Evolutionary conservation across 2,888 invertebrate species (phyloP).

Genomic region (Alloscopus bannaensis): DNA sequence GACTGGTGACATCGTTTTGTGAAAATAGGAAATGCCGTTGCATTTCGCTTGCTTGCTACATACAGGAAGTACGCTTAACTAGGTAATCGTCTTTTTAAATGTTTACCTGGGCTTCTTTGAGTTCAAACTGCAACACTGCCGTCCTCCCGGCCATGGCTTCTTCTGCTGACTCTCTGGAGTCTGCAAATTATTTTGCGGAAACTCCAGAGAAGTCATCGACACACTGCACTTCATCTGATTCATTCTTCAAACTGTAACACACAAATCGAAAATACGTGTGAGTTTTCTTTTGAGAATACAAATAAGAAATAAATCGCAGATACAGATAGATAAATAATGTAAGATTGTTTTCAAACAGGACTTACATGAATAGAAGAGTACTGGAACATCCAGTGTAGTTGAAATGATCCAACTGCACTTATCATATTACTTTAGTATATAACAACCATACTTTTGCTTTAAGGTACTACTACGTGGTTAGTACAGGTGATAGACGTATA

Average conservation of each 20-base stretch:
- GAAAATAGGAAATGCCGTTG: not conserved
- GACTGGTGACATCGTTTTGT: not conserved
- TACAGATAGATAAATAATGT: conserved; percentile 10
- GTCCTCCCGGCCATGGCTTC: conserved; percentile 60
- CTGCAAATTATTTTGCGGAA: conserved; percentile 64
- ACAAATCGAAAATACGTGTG: conserved; percentile 12
- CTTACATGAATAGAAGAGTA: conserved; percentile 72
- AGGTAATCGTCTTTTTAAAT: not conserved
- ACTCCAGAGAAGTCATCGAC: conserved; percentile 71
- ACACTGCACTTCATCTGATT: conserved; percentile 72
- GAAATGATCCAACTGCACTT: conserved; percentile 22
- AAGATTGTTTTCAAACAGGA: conserved; percentile 8
- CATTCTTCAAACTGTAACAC: conserved; percentile 63
- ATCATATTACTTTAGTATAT: conserved; percentile 32
- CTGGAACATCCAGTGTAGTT: conserved; percentile 46
- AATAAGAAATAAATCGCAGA: conserved; percentile 3
- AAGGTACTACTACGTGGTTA: conserved; percentile 38
- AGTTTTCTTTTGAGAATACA: not conserved
- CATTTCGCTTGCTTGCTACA: not conserved
- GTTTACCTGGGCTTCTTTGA: conserved; percentile 70
- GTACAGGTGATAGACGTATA: too few species aligned
- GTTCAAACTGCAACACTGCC: conserved; percentile 66
- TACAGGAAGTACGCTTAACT: not conserved
- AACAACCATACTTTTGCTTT: conserved; percentile 19
- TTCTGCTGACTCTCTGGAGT: conserved; percentile 68